Percentiles rank a stretch among this genome's conserved stretches.
These are phyloP conservation scores for Limnephilus rhombicus DNA, from an alignment of 2,888 invertebrate genomes.

Conservation along the genomic window DNA sequence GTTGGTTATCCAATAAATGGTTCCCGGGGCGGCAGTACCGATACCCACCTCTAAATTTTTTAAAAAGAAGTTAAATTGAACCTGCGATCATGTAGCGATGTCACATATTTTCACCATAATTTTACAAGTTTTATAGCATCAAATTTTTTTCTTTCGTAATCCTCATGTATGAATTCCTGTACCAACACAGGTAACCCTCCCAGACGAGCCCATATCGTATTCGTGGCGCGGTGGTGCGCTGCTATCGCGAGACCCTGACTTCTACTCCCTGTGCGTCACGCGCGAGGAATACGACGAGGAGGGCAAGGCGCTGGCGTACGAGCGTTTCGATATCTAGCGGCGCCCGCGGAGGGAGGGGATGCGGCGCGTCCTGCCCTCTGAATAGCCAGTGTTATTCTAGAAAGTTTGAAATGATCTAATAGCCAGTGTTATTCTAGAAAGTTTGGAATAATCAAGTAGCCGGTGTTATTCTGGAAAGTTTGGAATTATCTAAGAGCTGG, in stretches of 20 bases:
- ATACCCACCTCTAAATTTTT: too few species aligned
- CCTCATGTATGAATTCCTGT: conserved; percentile 45
- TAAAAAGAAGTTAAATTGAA: too few species aligned
- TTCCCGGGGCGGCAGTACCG: too few species aligned
- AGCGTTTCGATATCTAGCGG: conserved; percentile 78
- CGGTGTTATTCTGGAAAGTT: too few species aligned
- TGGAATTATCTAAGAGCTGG: too few species aligned
- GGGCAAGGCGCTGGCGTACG: conserved; percentile 81
- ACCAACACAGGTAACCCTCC: conserved; percentile 67
- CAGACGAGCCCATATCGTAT: conserved; percentile 86
- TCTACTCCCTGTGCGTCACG: conserved; percentile 85
- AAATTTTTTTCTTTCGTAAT: background rate
- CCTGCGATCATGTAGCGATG: too few species aligned
- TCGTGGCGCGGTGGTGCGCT: conserved; percentile 93
- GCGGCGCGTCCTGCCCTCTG: conserved; percentile 50
- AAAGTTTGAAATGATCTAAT: background rate
- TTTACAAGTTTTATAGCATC: background rate
- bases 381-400: conserved; percentile 4
- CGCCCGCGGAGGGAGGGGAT: conserved; percentile 56
- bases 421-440: background rate
- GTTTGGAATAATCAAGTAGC: background rate
- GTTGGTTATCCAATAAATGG: too few species aligned
- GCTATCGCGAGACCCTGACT: conserved; percentile 85
- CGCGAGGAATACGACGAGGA: conserved; percentile 94
- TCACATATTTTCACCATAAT: background rate